phyloP scores from a whole-genome alignment of 2,797 vertebrate species.

The Sebastes hubbsi region DNA sequence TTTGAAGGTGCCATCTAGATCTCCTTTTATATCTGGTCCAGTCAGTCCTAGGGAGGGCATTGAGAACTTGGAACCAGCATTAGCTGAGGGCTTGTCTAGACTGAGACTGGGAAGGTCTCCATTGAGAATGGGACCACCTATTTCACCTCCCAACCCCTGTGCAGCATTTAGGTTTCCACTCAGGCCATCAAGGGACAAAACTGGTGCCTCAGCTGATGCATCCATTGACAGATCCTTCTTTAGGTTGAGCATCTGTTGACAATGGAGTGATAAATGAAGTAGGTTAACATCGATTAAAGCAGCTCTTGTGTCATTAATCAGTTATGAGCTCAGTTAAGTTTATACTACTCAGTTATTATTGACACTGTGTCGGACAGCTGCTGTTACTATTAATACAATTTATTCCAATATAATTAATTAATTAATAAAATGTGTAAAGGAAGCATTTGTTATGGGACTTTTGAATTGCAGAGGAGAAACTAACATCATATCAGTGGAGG shows the following conservation, averaged over 20 bases:
- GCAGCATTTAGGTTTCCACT: constrained; percentile 58
- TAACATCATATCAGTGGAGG: not conserved
- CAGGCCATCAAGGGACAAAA: constrained; percentile 47
- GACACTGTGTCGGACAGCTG: not conserved
- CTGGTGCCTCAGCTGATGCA: constrained; percentile 52
- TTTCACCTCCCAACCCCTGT: constrained; percentile 39
- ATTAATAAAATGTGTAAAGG: not conserved
- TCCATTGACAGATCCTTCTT: constrained; percentile 50
- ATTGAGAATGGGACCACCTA: constrained; percentile 62
- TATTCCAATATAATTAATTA: not conserved
- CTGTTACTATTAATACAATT: not conserved
- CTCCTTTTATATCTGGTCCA: constrained; percentile 64
- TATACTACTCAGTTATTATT: not conserved
- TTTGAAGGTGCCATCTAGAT: constrained; percentile 57
- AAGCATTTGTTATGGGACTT: not conserved
- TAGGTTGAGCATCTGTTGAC: constrained; percentile 57
- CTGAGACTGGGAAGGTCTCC: constrained; percentile 62
- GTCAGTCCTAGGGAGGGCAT: constrained; percentile 58
- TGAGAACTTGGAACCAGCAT: constrained; percentile 38
- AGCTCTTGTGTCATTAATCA: not conserved
- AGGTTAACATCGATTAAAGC: not conserved
- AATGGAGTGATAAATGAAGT: constrained; percentile 16
- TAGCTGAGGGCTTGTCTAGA: constrained; percentile 37
- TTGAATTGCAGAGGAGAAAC: not conserved
- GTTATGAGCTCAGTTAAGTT: not conserved